phyloP scores from a whole-genome alignment of 2,113 vertebrate genomes.

The Nannospalax galili region DNA sequence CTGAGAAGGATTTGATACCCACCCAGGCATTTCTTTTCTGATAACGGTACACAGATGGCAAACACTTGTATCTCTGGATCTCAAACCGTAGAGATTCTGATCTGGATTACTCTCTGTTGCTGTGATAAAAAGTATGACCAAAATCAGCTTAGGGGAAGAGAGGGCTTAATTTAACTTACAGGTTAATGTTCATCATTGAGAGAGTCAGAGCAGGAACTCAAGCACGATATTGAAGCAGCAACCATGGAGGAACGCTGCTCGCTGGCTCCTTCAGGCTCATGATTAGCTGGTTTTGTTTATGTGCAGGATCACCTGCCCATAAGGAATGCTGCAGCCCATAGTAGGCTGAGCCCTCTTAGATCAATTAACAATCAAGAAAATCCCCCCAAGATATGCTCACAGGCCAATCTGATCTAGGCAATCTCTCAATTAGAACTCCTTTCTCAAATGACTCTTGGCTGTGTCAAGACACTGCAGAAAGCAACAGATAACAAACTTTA shows the following conservation, averaged over 20 bases:
- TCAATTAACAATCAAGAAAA: neutral
- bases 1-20: neutral
- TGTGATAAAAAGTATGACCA: neutral
- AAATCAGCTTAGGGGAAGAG: neutral
- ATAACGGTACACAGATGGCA: neutral
- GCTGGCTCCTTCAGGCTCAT: neutral
- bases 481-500: no score
- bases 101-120: neutral
- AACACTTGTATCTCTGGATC: neutral
- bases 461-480: no score
- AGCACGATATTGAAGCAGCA: neutral
- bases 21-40: neutral
- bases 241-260: neutral
- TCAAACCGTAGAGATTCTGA: neutral
- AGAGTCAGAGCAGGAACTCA: neutral
- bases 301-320: neutral
- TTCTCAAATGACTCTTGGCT: neutral
- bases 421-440: neutral
- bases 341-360: neutral
- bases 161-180: neutral
- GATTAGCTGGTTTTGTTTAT: neutral
- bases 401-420: neutral
- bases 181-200: neutral
- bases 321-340: fast-evolving
- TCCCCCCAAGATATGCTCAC: neutral